Base-by-base conservation (phyloP, 2,797 vertebrate genomes). In the Argya squamiceps region DNA sequence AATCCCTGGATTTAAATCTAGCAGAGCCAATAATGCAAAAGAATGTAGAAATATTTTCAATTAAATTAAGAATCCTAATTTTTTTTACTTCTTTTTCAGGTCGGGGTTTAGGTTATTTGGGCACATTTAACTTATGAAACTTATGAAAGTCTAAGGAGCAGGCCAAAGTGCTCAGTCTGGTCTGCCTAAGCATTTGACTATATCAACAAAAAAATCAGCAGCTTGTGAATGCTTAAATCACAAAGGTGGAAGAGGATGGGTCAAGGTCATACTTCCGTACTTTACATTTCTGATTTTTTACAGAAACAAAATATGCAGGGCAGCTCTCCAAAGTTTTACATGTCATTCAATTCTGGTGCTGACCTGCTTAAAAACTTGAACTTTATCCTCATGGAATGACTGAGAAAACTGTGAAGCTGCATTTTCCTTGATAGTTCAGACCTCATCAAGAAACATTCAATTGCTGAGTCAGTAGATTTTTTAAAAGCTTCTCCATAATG, bases 401-500 rank as follows among this genome's bases (percentile, higher is more conserved):
- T 58, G 75, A 88, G 74, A 88, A 96, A 92, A 75, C 43, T 27
- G 30, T 60, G 65, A 93, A 88, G 60, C 62, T 93, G 83, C 81
- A 84, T 84, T 94, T 97, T 92, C 75, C 78, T 81, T 80, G 69
- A 65, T 60, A 90, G 80, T 52, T 91, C 69, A 85, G 78, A 84
- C 79, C 79, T 86, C 91, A 94, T 89, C 94, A 92, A 94, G 94
- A 96, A 95, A 84, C 39, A 80, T 89, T 80, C 63, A 92, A 79
- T 53, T 96, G 95, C 93, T 97, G 94, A 93, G 91, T 96, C 88
- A 94, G 89, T 71, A 87, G 94, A 95, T 95, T 67, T 88, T 73
- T 41, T 63, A 95, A 97, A 97, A 84, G 53, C 74, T 90, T 92
- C 77, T 96, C 87, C 49, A 92, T 90, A 92, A 91, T 96, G 84